Evolutionary conservation across 2,113 vertebrate species (phyloP).

Genomic region (Malurus melanocephalus): DNA sequence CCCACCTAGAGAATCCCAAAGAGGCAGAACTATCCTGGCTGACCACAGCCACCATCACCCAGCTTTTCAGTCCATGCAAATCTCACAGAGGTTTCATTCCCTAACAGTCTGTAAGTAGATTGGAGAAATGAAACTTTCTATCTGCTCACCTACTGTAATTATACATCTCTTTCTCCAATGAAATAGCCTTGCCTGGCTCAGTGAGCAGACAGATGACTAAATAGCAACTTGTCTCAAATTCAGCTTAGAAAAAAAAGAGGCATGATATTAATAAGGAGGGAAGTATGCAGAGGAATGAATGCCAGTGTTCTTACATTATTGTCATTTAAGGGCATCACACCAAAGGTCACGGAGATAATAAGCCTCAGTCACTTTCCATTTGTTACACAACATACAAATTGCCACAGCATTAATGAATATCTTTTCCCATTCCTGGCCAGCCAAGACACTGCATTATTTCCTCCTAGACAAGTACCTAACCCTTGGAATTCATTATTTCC

Average conservation of each 20-base stretch:
- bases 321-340: slow-evolving; percentile 47
- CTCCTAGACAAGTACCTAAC: slow-evolving; percentile 16
- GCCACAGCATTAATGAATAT: slow-evolving; percentile 14
- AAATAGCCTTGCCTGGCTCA: neutral
- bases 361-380: slow-evolving; percentile 50
- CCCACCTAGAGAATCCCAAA: neutral
- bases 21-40: neutral
- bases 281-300: slow-evolving; percentile 32
- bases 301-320: slow-evolving; percentile 39
- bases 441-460: slow-evolving; percentile 6
- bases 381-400: slow-evolving; percentile 50
- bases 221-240: neutral
- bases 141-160: neutral
- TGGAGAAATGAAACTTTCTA: neutral
- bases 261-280: slow-evolving; percentile 26
- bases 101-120: neutral
- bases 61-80: neutral
- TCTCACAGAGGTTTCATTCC: neutral
- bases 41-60: neutral
- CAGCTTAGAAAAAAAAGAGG: neutral
- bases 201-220: neutral
- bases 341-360: slow-evolving; percentile 34
- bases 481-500: slow-evolving; percentile 40
- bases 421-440: neutral
- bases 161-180: neutral